phyloP scores from a whole-genome alignment of 1,140 invertebrate genomes.

The Diorhabda carinulata region DNA sequence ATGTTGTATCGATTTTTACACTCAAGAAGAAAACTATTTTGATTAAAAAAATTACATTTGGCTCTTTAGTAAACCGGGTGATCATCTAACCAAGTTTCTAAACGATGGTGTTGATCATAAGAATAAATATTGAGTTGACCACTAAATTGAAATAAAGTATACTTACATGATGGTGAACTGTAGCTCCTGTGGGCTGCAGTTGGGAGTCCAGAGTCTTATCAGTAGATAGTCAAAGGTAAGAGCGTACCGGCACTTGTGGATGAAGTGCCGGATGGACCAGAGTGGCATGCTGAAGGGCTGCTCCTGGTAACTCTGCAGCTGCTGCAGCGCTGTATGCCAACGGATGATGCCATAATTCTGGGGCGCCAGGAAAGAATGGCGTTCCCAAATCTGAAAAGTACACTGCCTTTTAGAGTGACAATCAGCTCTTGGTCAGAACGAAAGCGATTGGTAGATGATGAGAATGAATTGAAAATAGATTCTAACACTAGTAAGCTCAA shows the following conservation, averaged over 20 bases:
- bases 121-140: too few species aligned
- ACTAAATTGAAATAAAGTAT: neutral
- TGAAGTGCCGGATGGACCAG: constrained; percentile 93
- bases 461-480: too few species aligned
- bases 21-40: neutral
- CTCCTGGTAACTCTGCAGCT: constrained; percentile 71
- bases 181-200: constrained; percentile 51
- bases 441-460: neutral
- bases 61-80: too few species aligned
- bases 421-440: constrained; percentile 18
- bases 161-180: constrained; percentile 52
- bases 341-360: constrained; percentile 91
- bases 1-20: neutral
- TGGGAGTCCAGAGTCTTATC: constrained; percentile 68
- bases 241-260: constrained; percentile 93
- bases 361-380: constrained; percentile 89
- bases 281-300: constrained; percentile 79
- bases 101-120: too few species aligned
- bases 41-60: too few species aligned
- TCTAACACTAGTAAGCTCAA: too few species aligned
- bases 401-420: constrained; percentile 28
- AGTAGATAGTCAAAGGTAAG: constrained; percentile 94
- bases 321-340: constrained; percentile 75
- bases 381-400: constrained; percentile 77
- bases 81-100: too few species aligned